Base-by-base conservation (phyloP, 2,113 vertebrate species). In the Tringa solitaria region DNA sequence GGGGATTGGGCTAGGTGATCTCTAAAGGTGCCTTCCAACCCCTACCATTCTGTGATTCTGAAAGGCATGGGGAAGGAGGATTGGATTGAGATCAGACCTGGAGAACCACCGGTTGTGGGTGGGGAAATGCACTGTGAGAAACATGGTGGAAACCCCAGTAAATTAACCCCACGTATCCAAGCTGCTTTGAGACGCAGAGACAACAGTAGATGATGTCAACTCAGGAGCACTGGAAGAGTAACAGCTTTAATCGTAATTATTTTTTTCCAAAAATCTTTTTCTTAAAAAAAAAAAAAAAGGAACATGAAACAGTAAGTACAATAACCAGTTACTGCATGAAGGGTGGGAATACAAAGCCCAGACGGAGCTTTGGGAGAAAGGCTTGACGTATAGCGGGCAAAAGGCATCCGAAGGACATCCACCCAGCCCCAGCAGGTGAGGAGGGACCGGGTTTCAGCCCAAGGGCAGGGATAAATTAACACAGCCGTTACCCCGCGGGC, bases 231-330 rank as follows among this genome's bases (percentile, higher is more conserved):
- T 89, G 59, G 46, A 75, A 82, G 46, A 94, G 56, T 9, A 86
- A 95, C 82, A 87, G 75, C 70, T 97, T 95, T 85, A 89, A 95
- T 35, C 2, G 5, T 22, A 90, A 3, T 35, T 61, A n/a, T 35
- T 37, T 59, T 72, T 69, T 46, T 9, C 12, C 28, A 4, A 17
- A 70, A 16, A 1, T 5, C 14, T 35, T 63, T 91, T 69, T 79
- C 4, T 24, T 48, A 18, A 30, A 37, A 65, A 60, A 46, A 33
- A 70, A 61, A 60, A 46, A n/a, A 76, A 67, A 21, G 3, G 28
- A 87, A 43, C 26, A 59, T 69, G 20, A 67, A 76, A 60, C 13
- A 8, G 9, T 23, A 77, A 87, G 24, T 87, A 93, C 59, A 93
- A 65, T 21, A 72, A 45, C 8, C 61, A 79, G 77, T 41, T 43